A percentile compares a stretch with the other conserved stretches of the same genome.
Conservation (phyloP, 2,888 invertebrate genomes). For the Chymomyza procnemis region DNA sequence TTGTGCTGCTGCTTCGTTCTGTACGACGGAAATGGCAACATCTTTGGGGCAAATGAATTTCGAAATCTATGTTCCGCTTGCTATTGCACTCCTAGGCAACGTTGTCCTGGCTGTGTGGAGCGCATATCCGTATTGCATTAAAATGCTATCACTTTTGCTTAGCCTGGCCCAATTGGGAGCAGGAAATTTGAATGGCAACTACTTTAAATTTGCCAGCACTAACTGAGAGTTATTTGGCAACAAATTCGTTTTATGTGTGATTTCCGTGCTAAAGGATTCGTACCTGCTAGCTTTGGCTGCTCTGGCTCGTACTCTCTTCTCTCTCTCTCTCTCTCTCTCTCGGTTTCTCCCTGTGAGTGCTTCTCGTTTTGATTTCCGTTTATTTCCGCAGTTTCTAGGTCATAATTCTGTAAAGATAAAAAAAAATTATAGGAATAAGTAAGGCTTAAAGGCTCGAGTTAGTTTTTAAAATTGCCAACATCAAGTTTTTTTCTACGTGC, state of each 20-base stretch:
- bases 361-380: not conserved
- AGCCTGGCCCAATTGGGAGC: conserved; percentile 13
- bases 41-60: conserved; percentile 41
- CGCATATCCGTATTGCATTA: conserved; percentile 64
- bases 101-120: conserved; percentile 23
- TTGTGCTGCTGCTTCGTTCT: not conserved
- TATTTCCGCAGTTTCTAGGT: conserved; percentile 27
- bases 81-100: conserved; percentile 2
- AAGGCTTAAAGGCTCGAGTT: not conserved
- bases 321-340: not conserved
- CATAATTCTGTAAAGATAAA: conserved; percentile 50
- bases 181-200: conserved; percentile 61
- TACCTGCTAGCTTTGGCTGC: not conserved
- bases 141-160: conserved; percentile 42
- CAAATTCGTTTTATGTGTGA: conserved; percentile 59
- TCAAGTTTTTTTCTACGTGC: conserved; percentile 7
- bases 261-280: conserved; percentile 36
- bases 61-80: conserved; percentile 14
- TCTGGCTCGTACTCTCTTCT: too few relatives aligned
- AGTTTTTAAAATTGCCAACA: not conserved
- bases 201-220: conserved; percentile 38
- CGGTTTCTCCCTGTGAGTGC: not conserved
- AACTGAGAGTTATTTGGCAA: conserved; percentile 15
- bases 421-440: conserved; percentile 34
- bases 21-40: conserved; percentile 44